Evolutionary conservation across 1,140 invertebrate species (phyloP), one percentile per base, ranked within the genome.

Genomic region (Nasonia vitripennis): DNA sequence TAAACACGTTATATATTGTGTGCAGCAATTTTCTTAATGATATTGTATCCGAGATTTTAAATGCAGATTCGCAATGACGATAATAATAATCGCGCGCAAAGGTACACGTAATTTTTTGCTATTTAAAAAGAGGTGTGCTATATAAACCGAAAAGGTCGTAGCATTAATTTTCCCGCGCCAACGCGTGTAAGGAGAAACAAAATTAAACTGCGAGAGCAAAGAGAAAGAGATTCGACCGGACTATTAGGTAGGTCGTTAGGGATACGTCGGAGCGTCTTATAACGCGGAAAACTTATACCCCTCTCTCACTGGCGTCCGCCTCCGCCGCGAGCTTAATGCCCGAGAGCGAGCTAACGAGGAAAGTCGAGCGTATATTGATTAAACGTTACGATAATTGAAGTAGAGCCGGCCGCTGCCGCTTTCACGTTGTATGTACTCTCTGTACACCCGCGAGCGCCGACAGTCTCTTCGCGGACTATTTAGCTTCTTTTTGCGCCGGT

Each of bases 341-440:
- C 1, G 78, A 17, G 41, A 82, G 48, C 7, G 67, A 84, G 78
- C 70, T 85, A 80, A 85, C 83, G 83, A 80, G 83, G 68, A 85
- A 80, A 85, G 83, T 85, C 78, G 78, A 79, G 67, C 77, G 78
- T 85, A 85, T 80, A 80, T 85, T 80, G 83, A 85, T 85, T 85
- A 80, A 80, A 80, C 77, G 83, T 84, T 85, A 85, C 78, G 83
- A 85, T 85, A 85, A 85, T 85, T 80, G 83, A 85, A 85, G 83
- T 48, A 31, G 78, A 79, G 75, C 78, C 6, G 14, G 55, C 17
- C 55, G 55, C 20, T 20, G 55, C 55, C 45, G 62, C 78, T 85
- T 85, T 85, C 83, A 48, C 77, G 23, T 78, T 84, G 62, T 70
- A 71, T 27, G 27, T 37, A 37, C 20, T 51, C 74, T 37, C 41